A percentile compares a stretch with the other conserved stretches of the same genome.
These are phyloP conservation scores for Styela clava DNA, from an alignment of 23 tunicate species.

Conservation along the genomic window DNA sequence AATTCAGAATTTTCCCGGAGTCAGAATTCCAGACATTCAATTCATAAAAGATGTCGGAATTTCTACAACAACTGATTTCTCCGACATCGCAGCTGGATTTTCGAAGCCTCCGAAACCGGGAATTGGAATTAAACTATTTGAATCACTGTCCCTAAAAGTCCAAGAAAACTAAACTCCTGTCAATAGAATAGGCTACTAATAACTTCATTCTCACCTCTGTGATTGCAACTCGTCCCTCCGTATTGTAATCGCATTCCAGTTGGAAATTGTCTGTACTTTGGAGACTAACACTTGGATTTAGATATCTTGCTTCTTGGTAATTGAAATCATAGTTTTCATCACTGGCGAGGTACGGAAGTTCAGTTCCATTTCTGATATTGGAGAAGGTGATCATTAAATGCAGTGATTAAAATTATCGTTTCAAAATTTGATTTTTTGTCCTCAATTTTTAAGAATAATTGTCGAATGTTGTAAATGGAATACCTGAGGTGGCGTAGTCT, in stretches of 20 bases:
- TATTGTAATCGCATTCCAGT: conserved; percentile 33
- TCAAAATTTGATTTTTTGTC: neutral
- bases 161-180: neutral
- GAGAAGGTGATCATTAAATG: too few relatives aligned
- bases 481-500: conserved; percentile 48
- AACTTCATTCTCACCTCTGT: neutral
- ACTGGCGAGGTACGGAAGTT: conserved; percentile 25
- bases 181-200: neutral
- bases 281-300: conserved; percentile 8
- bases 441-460: neutral
- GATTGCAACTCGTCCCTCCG: neutral
- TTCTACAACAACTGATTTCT: neutral
- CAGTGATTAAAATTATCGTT: neutral
- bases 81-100: neutral
- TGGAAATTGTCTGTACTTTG: conserved; percentile 34
- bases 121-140: too few relatives aligned
- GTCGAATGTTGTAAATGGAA: neutral
- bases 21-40: too few relatives aligned
- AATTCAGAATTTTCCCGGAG: too few relatives aligned
- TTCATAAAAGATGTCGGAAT: too few relatives aligned
- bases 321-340: conserved; percentile 60
- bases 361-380: conserved; percentile 46
- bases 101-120: too few relatives aligned
- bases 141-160: neutral
- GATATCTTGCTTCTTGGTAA: conserved; percentile 37